Evolutionary conservation across 2,797 vertebrate genomes (phyloP), one percentile per base, ranked within the genome.

Genomic region (Oreortyx pictus): DNA sequence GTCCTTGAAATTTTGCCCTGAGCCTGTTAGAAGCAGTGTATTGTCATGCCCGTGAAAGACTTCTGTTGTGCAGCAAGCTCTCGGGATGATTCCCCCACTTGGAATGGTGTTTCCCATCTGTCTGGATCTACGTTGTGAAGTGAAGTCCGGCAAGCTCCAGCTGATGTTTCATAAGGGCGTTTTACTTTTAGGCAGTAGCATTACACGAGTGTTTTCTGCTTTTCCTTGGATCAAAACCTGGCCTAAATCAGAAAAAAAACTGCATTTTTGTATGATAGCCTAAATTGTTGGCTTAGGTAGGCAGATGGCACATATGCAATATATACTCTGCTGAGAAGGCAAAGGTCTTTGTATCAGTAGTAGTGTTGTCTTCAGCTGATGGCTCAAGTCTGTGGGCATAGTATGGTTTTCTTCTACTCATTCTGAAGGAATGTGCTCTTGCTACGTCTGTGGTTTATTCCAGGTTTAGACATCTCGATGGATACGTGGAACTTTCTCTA

Each of bases 401-500:
- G 14, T 7, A 3, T 25, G 41, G 6, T 46, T 29, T 44, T 65
- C 33, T 41, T 59, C 16, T 88, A 24, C 15, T 90, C 7, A 2
- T 75, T 83, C 43, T 24, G 44, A 27, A 66, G 33, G 60, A 88
- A 70, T 41, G 33, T 31, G 14, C n/a, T 66, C 4, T 25, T 65
- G 25, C 37, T 78, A 43, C 49, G 25, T n/a, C 20, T 76, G 44
- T 61, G 33, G 1, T 67, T 82, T 57, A 2, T 29, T 95, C 89
- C 94, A 57, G 70, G 86, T 95, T 82, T 94, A 97, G 97, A 92
- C 88, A 57, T 37, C 60, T 85, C 97, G 11, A 74, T 97, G 87
- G 95, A 97, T 82, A 84, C 7, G 1, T 97, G 95, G 98, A 93
- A 71, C 66, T 90, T 88, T 46, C 50, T 92, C 31, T 97, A 94